phyloP scores from a whole-genome alignment of 2,113 vertebrate species.

The Alouatta palliata region DNA sequence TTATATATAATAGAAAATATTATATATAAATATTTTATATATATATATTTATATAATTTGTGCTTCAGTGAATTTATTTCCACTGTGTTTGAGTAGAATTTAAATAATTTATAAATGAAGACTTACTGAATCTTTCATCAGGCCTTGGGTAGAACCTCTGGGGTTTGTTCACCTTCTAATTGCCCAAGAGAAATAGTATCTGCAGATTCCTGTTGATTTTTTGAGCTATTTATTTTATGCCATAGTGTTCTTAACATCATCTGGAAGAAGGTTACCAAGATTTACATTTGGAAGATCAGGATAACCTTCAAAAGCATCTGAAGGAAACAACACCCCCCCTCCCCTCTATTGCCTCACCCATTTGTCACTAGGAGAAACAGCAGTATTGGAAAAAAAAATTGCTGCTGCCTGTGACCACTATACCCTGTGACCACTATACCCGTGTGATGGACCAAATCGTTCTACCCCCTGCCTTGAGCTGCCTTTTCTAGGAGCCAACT shows the following conservation, averaged over 20 bases:
- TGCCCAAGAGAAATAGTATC: conserved; percentile 40
- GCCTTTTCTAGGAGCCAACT: conserved; percentile 68
- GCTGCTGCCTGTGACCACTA: conserved; percentile 60
- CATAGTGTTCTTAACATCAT: conserved; percentile 20
- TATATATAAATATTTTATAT: too few species aligned
- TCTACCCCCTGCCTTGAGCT: conserved; percentile 50
- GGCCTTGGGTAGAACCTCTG: background rate
- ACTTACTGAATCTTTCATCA: conserved; percentile 12
- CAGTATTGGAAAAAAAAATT: conserved; percentile 12
- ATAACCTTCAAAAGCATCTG: conserved; percentile 45
- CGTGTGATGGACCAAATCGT: conserved; percentile 52
- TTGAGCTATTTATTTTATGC: conserved; percentile 29
- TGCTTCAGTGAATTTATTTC: conserved; percentile 1
- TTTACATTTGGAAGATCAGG: conserved; percentile 58
- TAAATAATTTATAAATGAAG: conserved; percentile 45
- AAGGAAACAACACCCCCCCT: conserved; percentile 27
- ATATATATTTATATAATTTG: background rate
- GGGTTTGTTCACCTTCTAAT: conserved; percentile 27
- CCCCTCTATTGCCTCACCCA: conserved; percentile 39
- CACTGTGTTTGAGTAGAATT: conserved; percentile 20
- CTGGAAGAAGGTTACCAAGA: conserved; percentile 40
- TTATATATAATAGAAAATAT: background rate
- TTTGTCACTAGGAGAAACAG: conserved; percentile 67
- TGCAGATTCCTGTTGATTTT: background rate
- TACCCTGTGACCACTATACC: conserved; percentile 57